These are phyloP conservation scores for Lasiurus cinereus DNA, from an alignment of 2,113 vertebrate species.

Conservation along the genomic window DNA sequence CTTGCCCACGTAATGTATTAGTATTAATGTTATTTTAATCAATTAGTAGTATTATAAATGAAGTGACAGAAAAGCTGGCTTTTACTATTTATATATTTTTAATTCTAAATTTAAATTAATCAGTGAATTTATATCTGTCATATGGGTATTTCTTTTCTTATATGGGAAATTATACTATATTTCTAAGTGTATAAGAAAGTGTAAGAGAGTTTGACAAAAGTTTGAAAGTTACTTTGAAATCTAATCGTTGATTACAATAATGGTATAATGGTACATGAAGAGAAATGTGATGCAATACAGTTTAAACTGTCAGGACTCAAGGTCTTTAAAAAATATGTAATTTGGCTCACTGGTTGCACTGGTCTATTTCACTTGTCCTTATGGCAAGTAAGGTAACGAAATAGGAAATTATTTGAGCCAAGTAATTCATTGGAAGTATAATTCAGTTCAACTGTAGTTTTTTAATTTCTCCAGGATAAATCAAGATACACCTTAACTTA, in stretches of 20 bases:
- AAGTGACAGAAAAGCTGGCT: neutral
- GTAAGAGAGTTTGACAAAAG: neutral
- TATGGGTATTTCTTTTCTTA: neutral
- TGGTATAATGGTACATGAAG: neutral
- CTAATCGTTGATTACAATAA: slow-evolving; percentile 16
- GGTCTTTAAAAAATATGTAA: slow-evolving; percentile 3
- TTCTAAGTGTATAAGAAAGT: neutral
- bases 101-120: slow-evolving; percentile 28
- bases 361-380: slow-evolving; percentile 65
- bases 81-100: slow-evolving; percentile 8
- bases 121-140: neutral
- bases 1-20: neutral
- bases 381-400: slow-evolving; percentile 68
- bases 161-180: neutral
- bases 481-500: slow-evolving; percentile 81
- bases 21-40: neutral
- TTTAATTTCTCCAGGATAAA: slow-evolving; percentile 66
- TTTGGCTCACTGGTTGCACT: slow-evolving; percentile 12
- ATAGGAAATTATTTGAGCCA: slow-evolving; percentile 67
- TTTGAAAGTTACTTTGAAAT: neutral
- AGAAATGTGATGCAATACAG: neutral
- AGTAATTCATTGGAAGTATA: slow-evolving; percentile 70
- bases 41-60: slow-evolving; percentile 13
- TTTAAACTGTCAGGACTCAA: slow-evolving; percentile 36
- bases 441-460: slow-evolving; percentile 61